Percentiles rank a stretch among this genome's conserved stretches.
These are phyloP conservation scores for Carterocephalus palaemon DNA, from an alignment of 2,888 invertebrate species.

Conservation along the genomic window DNA sequence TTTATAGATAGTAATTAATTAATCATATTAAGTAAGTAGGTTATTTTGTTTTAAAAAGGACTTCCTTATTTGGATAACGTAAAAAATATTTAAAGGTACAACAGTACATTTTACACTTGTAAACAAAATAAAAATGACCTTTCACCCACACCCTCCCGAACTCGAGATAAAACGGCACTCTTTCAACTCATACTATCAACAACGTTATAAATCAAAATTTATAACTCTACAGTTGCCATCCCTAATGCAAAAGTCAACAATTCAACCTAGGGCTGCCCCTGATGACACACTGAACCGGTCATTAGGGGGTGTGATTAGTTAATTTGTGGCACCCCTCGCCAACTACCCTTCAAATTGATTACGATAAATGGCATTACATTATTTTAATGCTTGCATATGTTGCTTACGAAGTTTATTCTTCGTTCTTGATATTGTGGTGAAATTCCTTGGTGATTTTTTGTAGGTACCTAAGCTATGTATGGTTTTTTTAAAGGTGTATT, in stretches of 20 bases:
- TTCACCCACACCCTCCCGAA: slow-evolving; percentile 37
- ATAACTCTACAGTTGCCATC: slow-evolving; percentile 32
- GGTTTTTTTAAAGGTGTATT: too few species aligned
- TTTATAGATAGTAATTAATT: too few species aligned
- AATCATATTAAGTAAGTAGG: too few species aligned
- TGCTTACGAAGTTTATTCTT: slow-evolving; percentile 41
- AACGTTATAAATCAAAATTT: slow-evolving; percentile 6
- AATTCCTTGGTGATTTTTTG: too few species aligned
- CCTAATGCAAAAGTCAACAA: slow-evolving; percentile 30
- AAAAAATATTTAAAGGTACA: too few species aligned
- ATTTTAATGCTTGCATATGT: slow-evolving; percentile 74
- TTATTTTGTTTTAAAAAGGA: too few species aligned
- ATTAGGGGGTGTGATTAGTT: slow-evolving; percentile 67
- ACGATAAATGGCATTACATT: slow-evolving; percentile 68
- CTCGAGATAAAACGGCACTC: neutral
- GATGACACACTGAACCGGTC: slow-evolving; percentile 45
- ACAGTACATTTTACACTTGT: slow-evolving; percentile 49
- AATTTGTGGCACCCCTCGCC: slow-evolving; percentile 48
- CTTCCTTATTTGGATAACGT: too few species aligned
- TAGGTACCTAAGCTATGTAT: too few species aligned
- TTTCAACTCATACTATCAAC: slow-evolving; percentile 9
- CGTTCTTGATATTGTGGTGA: slow-evolving; percentile 5
- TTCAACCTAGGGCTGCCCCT: slow-evolving; percentile 22
- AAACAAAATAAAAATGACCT: slow-evolving; percentile 54
- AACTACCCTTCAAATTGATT: slow-evolving; percentile 59